These are phyloP conservation scores for Athene cunicularia DNA, from an alignment of 2,113 vertebrate genomes.

Conservation along the genomic window DNA sequence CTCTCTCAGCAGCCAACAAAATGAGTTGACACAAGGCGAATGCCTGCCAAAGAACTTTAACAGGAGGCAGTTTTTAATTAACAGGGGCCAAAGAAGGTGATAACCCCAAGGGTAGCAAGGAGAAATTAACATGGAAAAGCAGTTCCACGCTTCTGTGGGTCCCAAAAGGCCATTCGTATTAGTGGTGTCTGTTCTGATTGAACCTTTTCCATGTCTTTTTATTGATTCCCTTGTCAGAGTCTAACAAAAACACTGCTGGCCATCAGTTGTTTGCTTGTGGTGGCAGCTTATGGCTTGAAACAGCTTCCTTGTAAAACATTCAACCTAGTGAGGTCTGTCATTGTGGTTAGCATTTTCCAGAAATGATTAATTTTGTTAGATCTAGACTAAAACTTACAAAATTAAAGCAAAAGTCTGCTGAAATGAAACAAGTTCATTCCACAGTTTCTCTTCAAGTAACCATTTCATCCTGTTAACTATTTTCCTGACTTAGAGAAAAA, in stretches of 20 bases:
- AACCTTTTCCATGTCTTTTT: slow-evolving; percentile 77
- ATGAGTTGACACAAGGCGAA: slow-evolving; percentile 66
- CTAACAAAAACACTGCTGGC: slow-evolving; percentile 74
- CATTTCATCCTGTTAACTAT: slow-evolving; percentile 15
- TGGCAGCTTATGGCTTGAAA: slow-evolving; percentile 47
- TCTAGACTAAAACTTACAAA: slow-evolving; percentile 15
- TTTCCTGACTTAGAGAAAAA: slow-evolving; percentile 18
- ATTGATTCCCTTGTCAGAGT: slow-evolving; percentile 79
- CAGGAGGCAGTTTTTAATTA: slow-evolving; percentile 83
- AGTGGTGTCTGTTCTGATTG: slow-evolving; percentile 80
- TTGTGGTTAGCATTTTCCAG: slow-evolving; percentile 48
- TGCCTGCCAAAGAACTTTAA: slow-evolving; percentile 76
- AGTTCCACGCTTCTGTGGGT: slow-evolving; percentile 67
- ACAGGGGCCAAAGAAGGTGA: slow-evolving; percentile 78
- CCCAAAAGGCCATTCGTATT: slow-evolving; percentile 74
- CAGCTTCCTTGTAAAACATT: slow-evolving; percentile 31
- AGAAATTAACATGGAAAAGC: slow-evolving; percentile 83
- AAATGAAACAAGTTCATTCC: not conserved
- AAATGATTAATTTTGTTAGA: slow-evolving; percentile 61
- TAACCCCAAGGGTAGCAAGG: slow-evolving; percentile 66
- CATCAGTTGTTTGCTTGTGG: slow-evolving; percentile 44
- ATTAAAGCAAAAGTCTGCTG: not conserved
- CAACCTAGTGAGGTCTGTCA: not conserved
- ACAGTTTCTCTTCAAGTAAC: not conserved
- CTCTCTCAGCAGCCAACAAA: slow-evolving; percentile 61